A percentile compares a stretch with the other conserved stretches of the same genome.
phyloP scores from a whole-genome alignment of 2,888 invertebrate genomes.

The Mimachlamys varia region DNA sequence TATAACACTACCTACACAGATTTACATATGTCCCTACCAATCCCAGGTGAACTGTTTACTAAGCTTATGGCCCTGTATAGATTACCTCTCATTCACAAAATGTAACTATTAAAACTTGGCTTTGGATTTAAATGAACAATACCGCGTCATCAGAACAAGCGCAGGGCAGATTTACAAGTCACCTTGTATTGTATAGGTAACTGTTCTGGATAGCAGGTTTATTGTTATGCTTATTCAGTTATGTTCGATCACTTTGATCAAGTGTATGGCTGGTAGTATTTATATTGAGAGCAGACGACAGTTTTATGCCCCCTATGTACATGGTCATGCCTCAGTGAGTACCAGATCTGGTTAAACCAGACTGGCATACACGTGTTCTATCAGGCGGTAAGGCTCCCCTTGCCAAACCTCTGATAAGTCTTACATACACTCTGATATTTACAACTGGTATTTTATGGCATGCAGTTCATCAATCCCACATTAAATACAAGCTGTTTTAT shows the following conservation, averaged over 20 bases:
- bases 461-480: neutral
- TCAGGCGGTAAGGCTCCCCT: neutral
- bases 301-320: slow-evolving; percentile 1
- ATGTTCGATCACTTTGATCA: neutral
- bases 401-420: slow-evolving; percentile 12
- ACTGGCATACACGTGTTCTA: neutral
- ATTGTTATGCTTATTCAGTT: neutral
- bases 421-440: neutral
- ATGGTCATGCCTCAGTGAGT: neutral
- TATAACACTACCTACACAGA: neutral
- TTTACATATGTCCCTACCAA: neutral
- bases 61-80: neutral
- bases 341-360: slow-evolving; percentile 31
- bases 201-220: neutral
- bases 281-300: slow-evolving; percentile 36
- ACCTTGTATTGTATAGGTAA: neutral
- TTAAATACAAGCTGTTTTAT: slow-evolving; percentile 29
- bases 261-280: neutral
- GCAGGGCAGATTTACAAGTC: neutral
- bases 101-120: neutral
- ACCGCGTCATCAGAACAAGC: neutral
- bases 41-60: neutral
- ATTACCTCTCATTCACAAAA: neutral
- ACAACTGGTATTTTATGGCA: neutral
- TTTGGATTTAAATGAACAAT: slow-evolving; percentile 19